Evolutionary conservation across 2,888 invertebrate genomes (phyloP), one percentile per base, ranked within the genome.

Genomic region (Serripes groenlandicus): DNA sequence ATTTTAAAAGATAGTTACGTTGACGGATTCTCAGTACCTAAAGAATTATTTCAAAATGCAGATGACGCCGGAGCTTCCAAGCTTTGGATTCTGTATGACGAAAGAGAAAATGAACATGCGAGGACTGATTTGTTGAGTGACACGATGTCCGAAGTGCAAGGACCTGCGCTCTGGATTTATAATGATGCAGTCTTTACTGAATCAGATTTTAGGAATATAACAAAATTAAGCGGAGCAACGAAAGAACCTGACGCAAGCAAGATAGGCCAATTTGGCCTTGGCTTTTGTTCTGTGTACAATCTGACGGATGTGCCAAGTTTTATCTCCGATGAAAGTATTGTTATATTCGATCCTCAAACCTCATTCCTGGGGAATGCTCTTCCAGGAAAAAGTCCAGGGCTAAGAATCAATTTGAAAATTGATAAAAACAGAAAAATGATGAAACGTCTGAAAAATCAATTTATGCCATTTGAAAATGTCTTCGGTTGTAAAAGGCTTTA

Each of bases 201-300:
- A 49, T 85, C 89, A 30, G 94, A 94, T 80, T 92, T 93, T 58
- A 86, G 89, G 54, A 93, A 93, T 81, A 92, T 94, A 15, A 91
- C 89, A 11, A 92, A 91, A 77, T 86, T 94, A n/a, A 91, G 91
- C 73, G 93, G 93, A 18, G 93, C 92, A 3, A 92, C 93, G 1
- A 93, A 94, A 78, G 88, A 90, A 77, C 74, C 81, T 15, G 87
- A 92, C 30, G 86, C 88, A n/a, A 90, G 91, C 7, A 93, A 92
- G 79, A 91, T 94, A 58, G 94, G 93, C n/a, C 87, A 91, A 60
- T 93, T 93, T 88, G 94, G 93, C 30, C 88, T 93, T 9, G 93
- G 93, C 0, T 93, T 93, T 86, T 92, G 92, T 75, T 88, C 92
- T n/a, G 93, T 93, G 18, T 93, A 93, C 81, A 93, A 93, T 71